phyloP scores from a whole-genome alignment of 2,888 invertebrate genomes.

The Eretmocerus hayati region DNA sequence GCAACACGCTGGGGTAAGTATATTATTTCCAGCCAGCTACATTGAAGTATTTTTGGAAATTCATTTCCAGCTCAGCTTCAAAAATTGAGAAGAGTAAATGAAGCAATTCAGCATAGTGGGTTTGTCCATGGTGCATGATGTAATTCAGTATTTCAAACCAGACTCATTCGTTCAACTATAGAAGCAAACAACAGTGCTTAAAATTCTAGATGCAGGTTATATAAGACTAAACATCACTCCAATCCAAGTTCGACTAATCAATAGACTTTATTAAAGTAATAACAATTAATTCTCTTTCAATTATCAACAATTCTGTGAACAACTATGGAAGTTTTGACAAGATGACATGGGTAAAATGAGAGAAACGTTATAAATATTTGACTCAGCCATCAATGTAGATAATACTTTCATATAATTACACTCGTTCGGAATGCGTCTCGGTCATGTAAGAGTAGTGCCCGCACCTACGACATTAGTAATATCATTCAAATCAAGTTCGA shows the following conservation, averaged over 20 bases:
- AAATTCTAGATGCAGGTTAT: constrained; percentile 3
- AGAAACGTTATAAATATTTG: constrained; percentile 12
- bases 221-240: constrained; percentile 10
- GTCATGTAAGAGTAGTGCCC: constrained; percentile 32
- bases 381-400: constrained; percentile 13
- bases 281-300: constrained; percentile 23
- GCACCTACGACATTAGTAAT: constrained; percentile 42
- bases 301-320: constrained; percentile 13
- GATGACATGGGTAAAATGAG: constrained; percentile 9
- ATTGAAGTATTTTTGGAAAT: background rate
- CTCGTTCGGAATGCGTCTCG: constrained; percentile 28
- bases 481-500: constrained; percentile 30
- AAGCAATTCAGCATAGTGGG: constrained; percentile 16
- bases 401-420: constrained; percentile 10
- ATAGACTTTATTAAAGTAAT: constrained; percentile 38
- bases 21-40: constrained; percentile 15
- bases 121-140: no score
- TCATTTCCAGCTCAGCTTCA: constrained; percentile 5
- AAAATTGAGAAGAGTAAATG: constrained; percentile 9
- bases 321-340: constrained; percentile 12
- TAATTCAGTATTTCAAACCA: no score
- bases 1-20: constrained; percentile 8
- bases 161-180: no score
- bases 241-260: constrained; percentile 11
- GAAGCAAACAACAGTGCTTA: no score